Base-by-base conservation (phyloP, 2,888 invertebrate genomes). In the Dryocosmus kuriphilus region DNA sequence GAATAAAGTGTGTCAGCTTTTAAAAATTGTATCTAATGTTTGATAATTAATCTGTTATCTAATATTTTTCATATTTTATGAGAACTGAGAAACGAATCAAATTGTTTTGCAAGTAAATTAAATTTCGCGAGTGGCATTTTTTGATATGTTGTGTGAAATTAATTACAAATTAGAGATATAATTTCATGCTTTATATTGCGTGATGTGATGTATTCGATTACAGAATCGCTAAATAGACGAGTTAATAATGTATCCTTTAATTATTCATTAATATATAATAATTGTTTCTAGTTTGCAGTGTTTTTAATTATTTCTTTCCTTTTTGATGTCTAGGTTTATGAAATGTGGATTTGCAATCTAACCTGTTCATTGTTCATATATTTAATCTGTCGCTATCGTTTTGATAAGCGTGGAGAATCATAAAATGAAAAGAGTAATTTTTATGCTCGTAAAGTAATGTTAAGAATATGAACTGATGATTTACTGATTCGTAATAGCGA, bases 341-440 rank as follows among this genome's bases (percentile, higher is more conserved):
- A 11, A 1, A 35, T 35, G 35, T 11, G 35, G 9, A 4, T 11
- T 11, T 35, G 3, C 1, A 35, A 11, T 11, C 11, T 24, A 4
- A 24, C 11, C 3, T 24, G 57, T 24, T 57, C 24, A 11, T 57
- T 24, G 57, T 24, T 57, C 24, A 11, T 57, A 24, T 24, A 3
- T 11, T 14, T 27, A 24, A 57, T 57, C 24, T 2, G 24, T 24
- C 24, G 6, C 24, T 24, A 57, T 24, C 24, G 24, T 57, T 57
- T 57, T 57, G 6, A 24, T 57, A 11, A 24, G 57, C 57, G 14
- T 57, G 22, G 11, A 5, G 14, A 57, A 78, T 83, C 73, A 75
- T 30, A 63, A 46, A 62, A 74, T 71, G 27, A 76, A 67, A 75
- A 79, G 81, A 77, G 46, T 81, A 79, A 84, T 84, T 57, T 67